Evolutionary conservation across 2,888 invertebrate genomes (phyloP), one percentile per base, ranked within the genome.

Genomic region (Metallyticus violacea): DNA sequence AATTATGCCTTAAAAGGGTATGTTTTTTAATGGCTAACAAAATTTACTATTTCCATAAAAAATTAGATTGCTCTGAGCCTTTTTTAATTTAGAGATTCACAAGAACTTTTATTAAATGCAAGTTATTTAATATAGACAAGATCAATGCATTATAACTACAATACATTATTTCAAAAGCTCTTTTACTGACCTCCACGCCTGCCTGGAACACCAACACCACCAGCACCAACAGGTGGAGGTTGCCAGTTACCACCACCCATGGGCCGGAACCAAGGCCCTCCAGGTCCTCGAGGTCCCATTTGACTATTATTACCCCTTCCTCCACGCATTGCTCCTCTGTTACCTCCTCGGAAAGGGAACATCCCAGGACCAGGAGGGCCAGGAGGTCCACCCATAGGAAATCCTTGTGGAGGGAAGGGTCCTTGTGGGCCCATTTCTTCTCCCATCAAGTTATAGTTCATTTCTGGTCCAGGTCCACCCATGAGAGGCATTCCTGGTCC

Each of bases 141-240:
- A n/a, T n/a, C n/a, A n/a, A n/a, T n/a, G n/a, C n/a, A n/a, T n/a
- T n/a, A n/a, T n/a, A n/a, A n/a, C n/a, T n/a, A n/a, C n/a, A n/a
- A n/a, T n/a, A 30, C 7, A 7, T 26, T 22, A 6, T 26, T 25
- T 30, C 79, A 62, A 7, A n/a, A 27, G 5, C n/a, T n/a, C n/a
- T 26, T 15, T 9, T 40, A 85, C 79, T 87, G 81, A 85, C 86
- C 86, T 86, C 93, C 93, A 25, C 93, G 93, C 30, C 93, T 92
- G 89, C 93, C 91, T 25, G 85, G 85, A 9, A 90, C 90, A 6
- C 90, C 91, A 89, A 40, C 40, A 40, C 91, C 90, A 22, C 90
- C 90, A 86, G 91, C 91, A 90, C 94, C 92, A 91, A 92, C 92
- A 22, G 91, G 91, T 86, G 91, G 91, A 22, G 91, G 91, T 86